Conservation (phyloP, 2,113 vertebrate genomes). For the Atractosteus spatula region DNA sequence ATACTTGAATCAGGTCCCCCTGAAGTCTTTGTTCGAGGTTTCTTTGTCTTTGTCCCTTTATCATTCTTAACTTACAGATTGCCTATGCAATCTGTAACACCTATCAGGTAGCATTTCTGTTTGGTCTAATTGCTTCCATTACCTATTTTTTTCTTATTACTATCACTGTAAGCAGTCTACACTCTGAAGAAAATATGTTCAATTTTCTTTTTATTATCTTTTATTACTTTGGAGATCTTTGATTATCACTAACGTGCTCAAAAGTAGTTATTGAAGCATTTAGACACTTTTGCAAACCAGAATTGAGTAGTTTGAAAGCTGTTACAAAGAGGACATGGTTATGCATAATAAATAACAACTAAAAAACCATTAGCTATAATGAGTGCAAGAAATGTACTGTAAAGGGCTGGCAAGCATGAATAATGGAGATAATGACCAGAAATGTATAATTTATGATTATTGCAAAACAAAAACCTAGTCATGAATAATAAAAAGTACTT, state of each 20-base stretch:
- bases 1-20: too few relatives aligned
- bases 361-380: conserved; percentile 41
- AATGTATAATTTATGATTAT: conserved; percentile 63
- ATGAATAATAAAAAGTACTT: conserved; percentile 70
- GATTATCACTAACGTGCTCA: background rate
- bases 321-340: conserved; percentile 12
- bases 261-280: conserved; percentile 8
- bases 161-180: background rate
- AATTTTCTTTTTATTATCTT: background rate
- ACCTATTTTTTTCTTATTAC: too few relatives aligned
- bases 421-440: conserved; percentile 51
- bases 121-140: too few relatives aligned
- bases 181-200: background rate
- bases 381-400: conserved; percentile 52
- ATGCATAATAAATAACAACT: conserved; percentile 32
- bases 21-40: too few relatives aligned
- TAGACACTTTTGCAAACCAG: conserved; percentile 5
- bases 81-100: too few relatives aligned
- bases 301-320: background rate
- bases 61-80: too few relatives aligned
- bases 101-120: too few relatives aligned
- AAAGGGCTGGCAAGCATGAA: conserved; percentile 52
- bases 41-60: too few relatives aligned
- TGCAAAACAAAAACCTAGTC: conserved; percentile 64
- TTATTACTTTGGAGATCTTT: background rate